Evolutionary conservation across 2,888 invertebrate species (phyloP).

Genomic region (Melanargia galathea): DNA sequence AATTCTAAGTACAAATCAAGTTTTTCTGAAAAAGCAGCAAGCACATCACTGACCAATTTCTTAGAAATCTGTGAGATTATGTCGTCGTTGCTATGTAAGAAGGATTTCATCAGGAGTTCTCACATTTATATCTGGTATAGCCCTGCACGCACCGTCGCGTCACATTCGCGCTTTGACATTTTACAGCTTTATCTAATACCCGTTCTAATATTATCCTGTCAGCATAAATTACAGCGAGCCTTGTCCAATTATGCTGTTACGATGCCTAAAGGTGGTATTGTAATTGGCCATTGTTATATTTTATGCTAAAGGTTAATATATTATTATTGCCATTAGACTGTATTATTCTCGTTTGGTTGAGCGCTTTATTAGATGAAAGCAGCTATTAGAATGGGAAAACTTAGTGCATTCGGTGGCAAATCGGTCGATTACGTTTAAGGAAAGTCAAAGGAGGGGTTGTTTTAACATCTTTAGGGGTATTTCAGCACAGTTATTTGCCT

Average conservation of each 20-base stretch:
- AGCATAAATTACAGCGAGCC: conserved; percentile 45
- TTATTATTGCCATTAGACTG: conserved; percentile 20
- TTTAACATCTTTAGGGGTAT: too few relatives aligned
- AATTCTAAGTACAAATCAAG: too few relatives aligned
- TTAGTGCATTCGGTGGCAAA: background rate
- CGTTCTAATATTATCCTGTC: conserved; percentile 45
- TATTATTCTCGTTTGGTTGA: conserved; percentile 26
- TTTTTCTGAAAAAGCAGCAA: too few relatives aligned
- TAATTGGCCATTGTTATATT: conserved; percentile 41
- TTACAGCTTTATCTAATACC: conserved; percentile 44
- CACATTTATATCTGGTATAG: conserved; percentile 2
- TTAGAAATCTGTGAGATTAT: too few relatives aligned
- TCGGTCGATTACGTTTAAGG: background rate
- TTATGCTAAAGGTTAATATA: conserved; percentile 36
- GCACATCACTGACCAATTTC: too few relatives aligned
- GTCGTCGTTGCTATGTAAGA: background rate
- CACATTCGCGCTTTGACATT: conserved; percentile 43
- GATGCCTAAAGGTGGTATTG: conserved; percentile 40
- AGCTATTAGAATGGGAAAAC: background rate
- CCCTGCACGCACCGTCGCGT: conserved; percentile 26
- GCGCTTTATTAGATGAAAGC: conserved; percentile 17
- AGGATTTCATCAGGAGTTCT: background rate
- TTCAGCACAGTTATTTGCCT: too few relatives aligned
- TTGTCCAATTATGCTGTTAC: conserved; percentile 40
- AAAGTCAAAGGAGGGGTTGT: too few relatives aligned